Conservation (phyloP, 2,113 vertebrate genomes). For the Pteronura brasiliensis region DNA sequence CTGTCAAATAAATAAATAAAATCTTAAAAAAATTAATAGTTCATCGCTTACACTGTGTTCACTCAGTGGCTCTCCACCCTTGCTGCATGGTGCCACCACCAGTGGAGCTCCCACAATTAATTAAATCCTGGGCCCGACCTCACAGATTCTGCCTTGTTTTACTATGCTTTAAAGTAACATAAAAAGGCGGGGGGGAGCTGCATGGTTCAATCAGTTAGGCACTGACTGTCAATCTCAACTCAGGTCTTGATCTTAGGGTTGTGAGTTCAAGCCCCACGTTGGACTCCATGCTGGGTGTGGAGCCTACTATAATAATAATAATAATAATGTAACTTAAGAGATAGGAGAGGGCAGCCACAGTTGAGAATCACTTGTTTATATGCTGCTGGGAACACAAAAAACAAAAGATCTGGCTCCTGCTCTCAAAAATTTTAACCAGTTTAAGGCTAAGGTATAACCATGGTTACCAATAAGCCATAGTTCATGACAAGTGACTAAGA, state of each 20-base stretch:
- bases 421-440: background rate
- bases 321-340: background rate
- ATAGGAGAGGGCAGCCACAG: background rate
- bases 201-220: background rate
- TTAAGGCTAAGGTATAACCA: background rate
- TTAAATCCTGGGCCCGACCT: background rate
- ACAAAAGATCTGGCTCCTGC: background rate
- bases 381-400: background rate
- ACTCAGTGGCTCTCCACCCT: background rate
- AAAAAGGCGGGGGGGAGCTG: background rate
- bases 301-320: background rate
- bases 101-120: background rate
- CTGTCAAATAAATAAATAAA: no score
- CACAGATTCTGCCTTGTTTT: background rate
- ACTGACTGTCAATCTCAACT: background rate
- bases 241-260: background rate
- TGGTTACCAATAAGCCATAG: background rate
- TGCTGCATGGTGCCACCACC: rapidly evolving
- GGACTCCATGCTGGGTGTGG: background rate
- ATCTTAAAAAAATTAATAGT: background rate
- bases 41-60: background rate
- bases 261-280: background rate
- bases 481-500: background rate
- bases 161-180: background rate
- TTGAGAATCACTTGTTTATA: background rate